A percentile compares a stretch with the other conserved stretches of the same genome.
Evolutionary conservation across 2,888 invertebrate species (phyloP).

Genomic region (Dichetophora obliterata): DNA sequence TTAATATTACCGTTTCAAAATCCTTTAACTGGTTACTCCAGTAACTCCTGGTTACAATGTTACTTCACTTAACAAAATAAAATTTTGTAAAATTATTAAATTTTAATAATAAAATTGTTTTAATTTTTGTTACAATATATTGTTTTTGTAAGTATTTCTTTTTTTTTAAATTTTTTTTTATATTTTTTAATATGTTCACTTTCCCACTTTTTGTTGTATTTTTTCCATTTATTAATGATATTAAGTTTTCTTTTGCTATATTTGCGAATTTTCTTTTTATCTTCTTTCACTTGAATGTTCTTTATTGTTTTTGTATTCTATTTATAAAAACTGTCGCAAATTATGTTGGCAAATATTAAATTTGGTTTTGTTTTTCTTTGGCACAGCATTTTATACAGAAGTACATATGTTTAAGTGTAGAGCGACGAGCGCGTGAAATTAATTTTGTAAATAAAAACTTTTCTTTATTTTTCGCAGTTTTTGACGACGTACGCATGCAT

Average conservation of each 20-base stretch:
- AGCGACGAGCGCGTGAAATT: constrained; percentile 24
- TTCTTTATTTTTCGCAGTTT: neutral
- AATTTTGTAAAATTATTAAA: too few species aligned
- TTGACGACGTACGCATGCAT: constrained; percentile 42
- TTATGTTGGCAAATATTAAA: neutral
- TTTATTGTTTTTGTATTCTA: constrained; percentile 3
- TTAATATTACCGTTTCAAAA: too few species aligned
- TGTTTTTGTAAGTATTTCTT: too few species aligned
- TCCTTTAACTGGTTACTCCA: too few species aligned
- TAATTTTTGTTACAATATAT: too few species aligned
- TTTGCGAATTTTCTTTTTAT: neutral
- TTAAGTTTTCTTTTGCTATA: neutral
- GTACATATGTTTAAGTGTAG: neutral
- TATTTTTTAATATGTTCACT: too few species aligned
- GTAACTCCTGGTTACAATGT: too few species aligned
- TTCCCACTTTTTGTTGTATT: too few species aligned
- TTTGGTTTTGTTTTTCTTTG: neutral
- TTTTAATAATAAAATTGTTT: too few species aligned
- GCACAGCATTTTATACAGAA: neutral
- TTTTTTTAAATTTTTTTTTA: neutral
- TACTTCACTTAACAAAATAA: too few species aligned
- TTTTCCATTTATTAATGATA: neutral
- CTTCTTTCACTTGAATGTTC: neutral
- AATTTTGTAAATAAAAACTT: constrained; percentile 20
- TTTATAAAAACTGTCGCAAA: constrained; percentile 6